A percentile compares a stretch with the other conserved stretches of the same genome.
Conservation (phyloP, 2,888 invertebrate genomes). For the Hemithea aestivaria region DNA sequence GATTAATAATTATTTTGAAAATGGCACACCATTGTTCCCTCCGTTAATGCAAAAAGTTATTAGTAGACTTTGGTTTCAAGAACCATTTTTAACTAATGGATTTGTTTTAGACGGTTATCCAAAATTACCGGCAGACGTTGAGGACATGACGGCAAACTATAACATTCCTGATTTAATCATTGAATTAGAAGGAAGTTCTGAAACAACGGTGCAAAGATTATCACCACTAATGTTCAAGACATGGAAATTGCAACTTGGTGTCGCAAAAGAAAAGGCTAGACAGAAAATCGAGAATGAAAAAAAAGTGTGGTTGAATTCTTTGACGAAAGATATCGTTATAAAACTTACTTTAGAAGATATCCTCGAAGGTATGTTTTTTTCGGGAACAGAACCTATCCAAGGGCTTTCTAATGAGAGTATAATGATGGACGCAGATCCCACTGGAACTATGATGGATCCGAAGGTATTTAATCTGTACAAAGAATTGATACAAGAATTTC, state of each 20-base stretch:
- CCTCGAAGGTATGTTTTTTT: slow-evolving; percentile 33
- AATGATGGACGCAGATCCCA: slow-evolving; percentile 68
- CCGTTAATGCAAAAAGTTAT: slow-evolving; percentile 63
- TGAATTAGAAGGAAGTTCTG: slow-evolving; percentile 59
- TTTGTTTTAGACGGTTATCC: slow-evolving; percentile 82
- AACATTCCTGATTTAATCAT: slow-evolving; percentile 80
- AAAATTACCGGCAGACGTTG: slow-evolving; percentile 71
- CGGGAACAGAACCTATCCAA: slow-evolving; percentile 25
- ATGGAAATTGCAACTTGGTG: slow-evolving; percentile 61
- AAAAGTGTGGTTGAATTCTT: slow-evolving; percentile 46
- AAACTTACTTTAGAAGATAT: slow-evolving; percentile 56
- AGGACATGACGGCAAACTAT: slow-evolving; percentile 67
- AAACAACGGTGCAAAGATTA: slow-evolving; percentile 49
- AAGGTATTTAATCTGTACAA: slow-evolving; percentile 53
- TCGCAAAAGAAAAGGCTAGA: slow-evolving; percentile 48
- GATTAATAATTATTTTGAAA: slow-evolving; percentile 70
- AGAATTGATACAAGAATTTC: slow-evolving; percentile 59
- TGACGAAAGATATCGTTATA: slow-evolving; percentile 48
- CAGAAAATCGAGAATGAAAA: slow-evolving; percentile 38
- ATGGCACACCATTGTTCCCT: slow-evolving; percentile 64
- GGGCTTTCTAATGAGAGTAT: slow-evolving; percentile 49
- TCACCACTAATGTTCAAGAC: slow-evolving; percentile 46
- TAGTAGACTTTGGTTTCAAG: slow-evolving; percentile 71
- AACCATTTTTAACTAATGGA: slow-evolving; percentile 69
- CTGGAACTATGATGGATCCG: slow-evolving; percentile 52